phyloP scores from a whole-genome alignment of 2,797 vertebrate species.

The Notamacropus eugenii region DNA sequence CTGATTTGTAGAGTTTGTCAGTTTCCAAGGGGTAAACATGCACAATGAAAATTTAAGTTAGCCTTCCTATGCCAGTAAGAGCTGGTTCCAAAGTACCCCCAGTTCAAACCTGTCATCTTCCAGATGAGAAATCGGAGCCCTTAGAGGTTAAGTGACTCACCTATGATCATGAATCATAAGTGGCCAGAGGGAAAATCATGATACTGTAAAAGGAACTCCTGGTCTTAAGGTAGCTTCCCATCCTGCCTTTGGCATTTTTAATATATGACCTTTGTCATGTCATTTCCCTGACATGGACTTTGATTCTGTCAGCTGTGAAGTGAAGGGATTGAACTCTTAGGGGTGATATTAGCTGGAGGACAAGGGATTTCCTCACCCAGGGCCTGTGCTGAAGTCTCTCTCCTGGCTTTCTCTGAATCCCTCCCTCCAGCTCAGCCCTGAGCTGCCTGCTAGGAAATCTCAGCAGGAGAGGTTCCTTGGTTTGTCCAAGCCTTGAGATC shows the following conservation, averaged over 20 bases:
- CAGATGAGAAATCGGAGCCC: not conserved
- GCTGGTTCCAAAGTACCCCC: not conserved
- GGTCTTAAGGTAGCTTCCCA: not conserved
- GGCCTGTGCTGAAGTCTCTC: not conserved
- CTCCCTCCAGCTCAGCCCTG: not conserved
- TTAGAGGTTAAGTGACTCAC: not conserved
- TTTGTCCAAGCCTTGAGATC: not conserved
- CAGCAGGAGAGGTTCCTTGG: not conserved
- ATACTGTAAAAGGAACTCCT: not conserved
- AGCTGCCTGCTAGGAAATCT: not conserved
- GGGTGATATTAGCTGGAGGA: not conserved
- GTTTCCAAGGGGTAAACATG: not conserved
- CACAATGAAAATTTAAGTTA: not conserved
- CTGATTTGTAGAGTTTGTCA: not conserved
- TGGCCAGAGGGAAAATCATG: not conserved
- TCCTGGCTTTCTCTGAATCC: not conserved
- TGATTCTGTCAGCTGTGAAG: not conserved
- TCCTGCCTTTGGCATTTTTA: not conserved
- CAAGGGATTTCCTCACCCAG: not conserved
- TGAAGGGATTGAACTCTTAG: not conserved
- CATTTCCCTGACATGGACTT: not conserved
- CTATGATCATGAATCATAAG: not conserved
- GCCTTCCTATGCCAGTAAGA: not conserved
- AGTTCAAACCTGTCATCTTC: not conserved
- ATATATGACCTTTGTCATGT: not conserved